phyloP scores from a whole-genome alignment of 2,113 vertebrate genomes.

The Gobio gobio region DNA sequence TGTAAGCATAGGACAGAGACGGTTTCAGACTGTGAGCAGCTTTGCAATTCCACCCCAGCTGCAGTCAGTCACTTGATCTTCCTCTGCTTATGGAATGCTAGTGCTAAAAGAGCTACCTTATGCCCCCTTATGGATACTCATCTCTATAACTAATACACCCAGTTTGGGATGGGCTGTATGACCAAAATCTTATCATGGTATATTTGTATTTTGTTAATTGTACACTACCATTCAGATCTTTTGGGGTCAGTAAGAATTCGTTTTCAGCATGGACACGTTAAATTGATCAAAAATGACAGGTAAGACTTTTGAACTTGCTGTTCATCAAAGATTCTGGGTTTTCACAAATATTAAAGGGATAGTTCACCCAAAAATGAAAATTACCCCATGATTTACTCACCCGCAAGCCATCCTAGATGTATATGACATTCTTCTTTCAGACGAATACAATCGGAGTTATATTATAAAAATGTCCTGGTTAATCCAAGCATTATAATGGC shows the following conservation, averaged over 20 bases:
- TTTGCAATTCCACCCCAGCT: slow-evolving; percentile 49
- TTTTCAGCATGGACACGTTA: neutral
- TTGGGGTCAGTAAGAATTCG: neutral
- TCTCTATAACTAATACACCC: slow-evolving; percentile 41
- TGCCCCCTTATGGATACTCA: slow-evolving; percentile 58
- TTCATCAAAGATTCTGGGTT: no score
- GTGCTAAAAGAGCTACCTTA: slow-evolving; percentile 50
- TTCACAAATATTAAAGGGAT: no score
- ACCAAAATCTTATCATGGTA: neutral
- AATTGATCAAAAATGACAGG: no score
- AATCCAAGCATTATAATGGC: no score
- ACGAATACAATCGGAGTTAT: no score
- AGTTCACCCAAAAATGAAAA: no score
- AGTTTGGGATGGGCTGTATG: neutral
- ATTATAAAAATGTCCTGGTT: no score
- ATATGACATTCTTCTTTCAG: no score
- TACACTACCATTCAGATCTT: neutral
- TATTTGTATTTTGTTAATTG: neutral
- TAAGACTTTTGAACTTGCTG: no score
- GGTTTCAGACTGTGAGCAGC: slow-evolving; percentile 31
- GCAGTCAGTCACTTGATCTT: slow-evolving; percentile 53
- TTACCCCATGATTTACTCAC: no score
- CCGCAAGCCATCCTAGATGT: no score
- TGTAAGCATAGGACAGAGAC: slow-evolving; percentile 50
- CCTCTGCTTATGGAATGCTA: slow-evolving; percentile 48